Percentiles rank a stretch among this genome's conserved stretches.
These are phyloP conservation scores for Nomada fabriciana DNA, from an alignment of 2,888 invertebrate species.

Conservation along the genomic window DNA sequence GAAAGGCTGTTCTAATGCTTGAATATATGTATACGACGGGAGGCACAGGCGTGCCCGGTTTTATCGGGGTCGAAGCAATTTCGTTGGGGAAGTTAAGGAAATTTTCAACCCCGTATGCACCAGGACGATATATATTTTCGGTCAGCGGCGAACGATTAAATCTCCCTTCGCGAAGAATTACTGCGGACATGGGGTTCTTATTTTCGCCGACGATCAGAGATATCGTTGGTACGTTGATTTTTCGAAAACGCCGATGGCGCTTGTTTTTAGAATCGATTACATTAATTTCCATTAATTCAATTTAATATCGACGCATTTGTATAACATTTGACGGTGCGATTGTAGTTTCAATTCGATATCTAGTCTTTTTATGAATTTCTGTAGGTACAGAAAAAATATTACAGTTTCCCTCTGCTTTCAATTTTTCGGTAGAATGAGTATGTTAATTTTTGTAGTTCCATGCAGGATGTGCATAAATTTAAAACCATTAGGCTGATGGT, in stretches of 20 bases:
- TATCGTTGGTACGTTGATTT: not conserved
- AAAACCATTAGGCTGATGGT: not conserved
- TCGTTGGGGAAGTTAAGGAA: constrained; percentile 68
- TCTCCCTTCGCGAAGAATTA: constrained; percentile 43
- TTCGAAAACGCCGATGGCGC: not conserved
- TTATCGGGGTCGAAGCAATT: constrained; percentile 67
- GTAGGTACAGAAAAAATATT: too few relatives aligned
- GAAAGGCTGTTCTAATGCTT: constrained; percentile 58
- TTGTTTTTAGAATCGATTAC: not conserved
- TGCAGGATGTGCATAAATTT: too few relatives aligned
- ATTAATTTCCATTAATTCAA: too few relatives aligned
- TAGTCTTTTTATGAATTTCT: too few relatives aligned
- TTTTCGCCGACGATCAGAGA: constrained; percentile 34
- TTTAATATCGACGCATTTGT: too few relatives aligned
- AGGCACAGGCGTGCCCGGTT: constrained; percentile 47
- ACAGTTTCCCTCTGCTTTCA: not conserved
- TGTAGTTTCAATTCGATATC: too few relatives aligned
- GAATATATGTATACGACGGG: constrained; percentile 48
- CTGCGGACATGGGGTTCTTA: constrained; percentile 1
- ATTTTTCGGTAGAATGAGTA: not conserved
- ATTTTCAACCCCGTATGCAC: constrained; percentile 57
- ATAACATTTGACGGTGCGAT: too few relatives aligned
- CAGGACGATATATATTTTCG: constrained; percentile 63
- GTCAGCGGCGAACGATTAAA: constrained; percentile 54
- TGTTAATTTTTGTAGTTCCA: not conserved